Evolutionary conservation across 2,797 vertebrate genomes (phyloP), one percentile per base, ranked within the genome.

Genomic region (Aulostomus chinensis): DNA sequence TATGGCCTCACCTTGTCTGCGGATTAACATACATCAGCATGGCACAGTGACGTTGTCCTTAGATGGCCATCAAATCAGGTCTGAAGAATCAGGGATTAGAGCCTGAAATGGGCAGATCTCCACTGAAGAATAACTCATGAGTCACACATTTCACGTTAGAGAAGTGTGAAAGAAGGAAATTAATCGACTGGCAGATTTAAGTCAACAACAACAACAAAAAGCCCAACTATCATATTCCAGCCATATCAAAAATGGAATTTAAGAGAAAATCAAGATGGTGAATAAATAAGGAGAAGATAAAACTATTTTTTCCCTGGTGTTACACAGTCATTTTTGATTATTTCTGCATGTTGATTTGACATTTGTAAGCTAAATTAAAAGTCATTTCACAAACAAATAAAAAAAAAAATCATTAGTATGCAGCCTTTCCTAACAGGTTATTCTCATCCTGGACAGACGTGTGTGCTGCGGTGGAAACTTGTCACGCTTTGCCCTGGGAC

Each of bases 21-120:
- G 83, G 81, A 87, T 86, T 86, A 84, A 69, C 80, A 80, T 74
- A 79, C 81, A 80, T 74, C 79, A 59, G 63, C 48, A 29, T 49
- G 59, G 54, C 56, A 53, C 54, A 74, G 63, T 70, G 56, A 72
- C 75, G 50, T 60, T 83, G 68, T 73, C 83, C 83, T 76, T 83
- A 86, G 69, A 86, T 81, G 86, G 83, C 64, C 79, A 84, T 81
- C 75, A 58, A 68, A 76, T 78, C 79, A 76, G 62, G 47, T 66
- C 15, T 39, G 4, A 58, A 62, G 78, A 77, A 84, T 84, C 68
- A 60, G 58, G 71, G 80, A 87, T 86, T 83, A 84, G 46, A 26
- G 49, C 7, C 24, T 17, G 45, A 77, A 72, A 78, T 69, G 60
- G 29, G 38, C 16, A 60, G 72, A 71, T 76, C 51, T 62, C 38